Conservation (phyloP, 2,888 invertebrate genomes). For the Drosophila kanekoi region DNA sequence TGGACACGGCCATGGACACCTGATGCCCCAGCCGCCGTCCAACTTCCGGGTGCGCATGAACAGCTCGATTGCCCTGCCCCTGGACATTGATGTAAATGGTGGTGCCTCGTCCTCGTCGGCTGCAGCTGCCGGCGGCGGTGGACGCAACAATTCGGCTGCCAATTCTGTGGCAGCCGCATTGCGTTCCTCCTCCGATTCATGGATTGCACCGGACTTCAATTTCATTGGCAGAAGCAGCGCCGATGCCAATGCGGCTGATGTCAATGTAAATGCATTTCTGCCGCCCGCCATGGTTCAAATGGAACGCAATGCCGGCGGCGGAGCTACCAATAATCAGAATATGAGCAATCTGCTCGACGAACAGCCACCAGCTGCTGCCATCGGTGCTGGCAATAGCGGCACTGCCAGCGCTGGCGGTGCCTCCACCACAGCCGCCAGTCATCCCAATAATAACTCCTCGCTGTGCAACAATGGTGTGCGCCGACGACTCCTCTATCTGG, state of each 20-base stretch:
- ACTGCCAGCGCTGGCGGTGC: conserved; percentile 7
- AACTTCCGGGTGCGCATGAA: conserved; percentile 65
- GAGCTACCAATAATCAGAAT: conserved; percentile 37
- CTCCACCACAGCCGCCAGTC: conserved; percentile 23
- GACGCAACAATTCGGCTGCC: conserved; percentile 23
- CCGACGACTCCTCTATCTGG: conserved; percentile 74
- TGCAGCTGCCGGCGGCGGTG: conserved; percentile 12
- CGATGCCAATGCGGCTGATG: conserved; percentile 23
- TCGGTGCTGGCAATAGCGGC: conserved; percentile 4
- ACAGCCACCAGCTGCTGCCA: conserved; percentile 37
- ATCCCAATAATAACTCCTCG: conserved; percentile 45
- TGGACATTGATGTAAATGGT: conserved; percentile 69
- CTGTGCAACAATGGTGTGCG: conserved; percentile 68
- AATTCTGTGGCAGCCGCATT: conserved; percentile 45
- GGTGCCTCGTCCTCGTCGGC: conserved; percentile 20
- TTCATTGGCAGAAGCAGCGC: conserved; percentile 39
- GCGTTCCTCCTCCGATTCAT: conserved; percentile 64
- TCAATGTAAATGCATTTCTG: conserved; percentile 52
- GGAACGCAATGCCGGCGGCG: conserved; percentile 49
- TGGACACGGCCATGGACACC: conserved; percentile 4
- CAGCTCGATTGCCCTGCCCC: conserved; percentile 61
- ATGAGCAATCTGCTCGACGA: conserved; percentile 66
- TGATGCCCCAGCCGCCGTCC: conserved; percentile 49
- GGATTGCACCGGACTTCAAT: conserved; percentile 67
- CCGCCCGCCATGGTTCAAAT: conserved; percentile 47